Conservation (phyloP, 2,888 invertebrate genomes). For the Athalia rosae region DNA sequence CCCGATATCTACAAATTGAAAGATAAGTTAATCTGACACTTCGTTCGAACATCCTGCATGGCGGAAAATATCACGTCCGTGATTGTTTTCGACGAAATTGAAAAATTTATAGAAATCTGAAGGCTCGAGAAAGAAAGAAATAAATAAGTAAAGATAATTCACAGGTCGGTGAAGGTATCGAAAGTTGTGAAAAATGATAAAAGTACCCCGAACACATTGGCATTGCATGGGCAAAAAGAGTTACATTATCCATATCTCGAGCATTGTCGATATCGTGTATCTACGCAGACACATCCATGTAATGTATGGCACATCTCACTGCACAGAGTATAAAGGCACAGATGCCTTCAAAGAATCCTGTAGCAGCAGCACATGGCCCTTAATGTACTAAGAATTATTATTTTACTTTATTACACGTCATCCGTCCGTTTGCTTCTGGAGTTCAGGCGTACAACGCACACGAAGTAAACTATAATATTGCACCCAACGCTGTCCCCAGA, state of each 20-base stretch:
- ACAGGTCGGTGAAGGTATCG: no score
- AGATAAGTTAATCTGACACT: no score
- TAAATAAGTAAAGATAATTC: no score
- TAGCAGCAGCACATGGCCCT: constrained; percentile 13
- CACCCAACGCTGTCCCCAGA: background rate
- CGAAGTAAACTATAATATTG: background rate
- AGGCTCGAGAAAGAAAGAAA: no score
- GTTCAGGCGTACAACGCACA: background rate
- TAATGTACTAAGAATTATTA: constrained; percentile 3
- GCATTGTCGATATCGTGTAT: background rate
- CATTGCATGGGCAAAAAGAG: background rate
- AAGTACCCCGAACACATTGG: background rate
- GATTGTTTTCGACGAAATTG: no score
- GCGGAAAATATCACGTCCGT: no score
- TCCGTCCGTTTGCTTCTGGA: background rate
- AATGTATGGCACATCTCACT: background rate
- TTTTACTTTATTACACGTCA: background rate
- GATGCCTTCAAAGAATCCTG: constrained; percentile 11
- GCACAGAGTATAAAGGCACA: background rate
- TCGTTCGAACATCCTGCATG: no score
- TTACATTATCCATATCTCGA: constrained; percentile 26
- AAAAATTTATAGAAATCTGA: no score
- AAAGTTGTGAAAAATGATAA: no score
- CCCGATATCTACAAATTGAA: no score
- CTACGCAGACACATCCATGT: background rate